Evolutionary conservation across 2,797 vertebrate species (phyloP).

Genomic region (Catostomus latipinnis): DNA sequence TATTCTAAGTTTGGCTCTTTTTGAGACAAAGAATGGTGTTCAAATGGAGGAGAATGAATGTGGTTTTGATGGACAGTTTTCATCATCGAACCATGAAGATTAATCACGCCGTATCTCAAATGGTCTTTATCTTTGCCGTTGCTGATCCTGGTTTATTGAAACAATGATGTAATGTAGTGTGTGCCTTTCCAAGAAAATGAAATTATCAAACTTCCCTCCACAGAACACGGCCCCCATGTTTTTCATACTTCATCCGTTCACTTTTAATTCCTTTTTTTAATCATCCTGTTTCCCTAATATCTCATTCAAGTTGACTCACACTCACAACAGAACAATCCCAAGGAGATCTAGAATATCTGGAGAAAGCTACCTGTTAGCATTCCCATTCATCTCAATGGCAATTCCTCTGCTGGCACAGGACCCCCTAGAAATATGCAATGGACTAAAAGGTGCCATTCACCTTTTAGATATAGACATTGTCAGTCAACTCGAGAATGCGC

Average conservation of each 20-base stretch:
- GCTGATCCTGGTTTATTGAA: slow-evolving; percentile 39
- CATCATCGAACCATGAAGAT: slow-evolving; percentile 58
- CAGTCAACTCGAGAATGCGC: no score
- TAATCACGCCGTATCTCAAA: slow-evolving; percentile 48
- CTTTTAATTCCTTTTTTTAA: slow-evolving; percentile 17
- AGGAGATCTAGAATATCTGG: no score
- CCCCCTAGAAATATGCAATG: no score
- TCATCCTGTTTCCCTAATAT: background rate
- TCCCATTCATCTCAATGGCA: no score
- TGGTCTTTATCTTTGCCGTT: slow-evolving; percentile 42
- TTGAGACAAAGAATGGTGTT: slow-evolving; percentile 46
- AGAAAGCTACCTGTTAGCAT: no score
- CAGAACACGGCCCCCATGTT: background rate
- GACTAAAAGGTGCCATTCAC: no score
- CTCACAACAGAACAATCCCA: background rate
- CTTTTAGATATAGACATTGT: no score
- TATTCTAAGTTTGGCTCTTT: slow-evolving; percentile 44
- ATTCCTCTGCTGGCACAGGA: no score
- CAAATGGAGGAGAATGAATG: slow-evolving; percentile 45
- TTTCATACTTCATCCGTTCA: background rate
- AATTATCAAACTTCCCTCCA: slow-evolving; percentile 37
- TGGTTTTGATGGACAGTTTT: slow-evolving; percentile 60
- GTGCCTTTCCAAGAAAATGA: slow-evolving; percentile 36
- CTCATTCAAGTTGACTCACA: background rate
- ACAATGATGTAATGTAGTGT: slow-evolving; percentile 38